Base-by-base conservation (phyloP, 92 coral and sea anemone genomes). In the Zoanthus solanderi region DNA sequence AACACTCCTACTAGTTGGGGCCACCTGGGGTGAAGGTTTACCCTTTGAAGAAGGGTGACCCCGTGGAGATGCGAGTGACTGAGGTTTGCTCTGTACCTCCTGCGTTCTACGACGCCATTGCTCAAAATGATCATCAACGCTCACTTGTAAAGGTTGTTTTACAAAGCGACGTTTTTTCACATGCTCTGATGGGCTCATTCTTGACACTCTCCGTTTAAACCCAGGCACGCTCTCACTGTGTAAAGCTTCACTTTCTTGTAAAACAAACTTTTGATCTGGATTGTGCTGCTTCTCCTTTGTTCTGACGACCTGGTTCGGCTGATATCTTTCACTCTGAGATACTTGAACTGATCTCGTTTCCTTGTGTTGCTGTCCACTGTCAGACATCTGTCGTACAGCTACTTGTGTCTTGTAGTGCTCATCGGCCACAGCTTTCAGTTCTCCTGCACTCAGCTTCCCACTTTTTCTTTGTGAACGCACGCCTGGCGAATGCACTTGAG, bases 41-140 rank as follows among this genome's bases (percentile, higher is more conserved):
- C 10, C 75, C 34, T 31, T 69, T 67, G 72, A 67, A 69, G 46
- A 5, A 4, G 46, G 75, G 75, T 34, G 75, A 17, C 12, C n/a
- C 47, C 14, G 93, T 82, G 58, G 54, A 44, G 82, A 79, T 76
- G 8, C 83, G 90, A 32, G 75, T 89, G 52, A 76, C 83, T 42
- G 88, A 75, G 52, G 89, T 13, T 48, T 87, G 46, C 7, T 28
- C 28, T 71, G 88, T 28, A 34, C 52, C 14, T 90, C 87, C 74
- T 91, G 96, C 15, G 75, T 66, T 68, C 92, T 87, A 52, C 96
- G 94, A 1, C 87, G 72, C 98, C 98, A 95, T 78, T 95, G 94
- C 50, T 92, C 93, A 81, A 95, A 95, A 78, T 95, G 98, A 72
- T 94, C 98, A 53, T 95, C 94, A 4, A 87, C 96, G 46, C 93